phyloP scores from a whole-genome alignment of 2,888 invertebrate species.

The Tanytarsus gracilentus region DNA sequence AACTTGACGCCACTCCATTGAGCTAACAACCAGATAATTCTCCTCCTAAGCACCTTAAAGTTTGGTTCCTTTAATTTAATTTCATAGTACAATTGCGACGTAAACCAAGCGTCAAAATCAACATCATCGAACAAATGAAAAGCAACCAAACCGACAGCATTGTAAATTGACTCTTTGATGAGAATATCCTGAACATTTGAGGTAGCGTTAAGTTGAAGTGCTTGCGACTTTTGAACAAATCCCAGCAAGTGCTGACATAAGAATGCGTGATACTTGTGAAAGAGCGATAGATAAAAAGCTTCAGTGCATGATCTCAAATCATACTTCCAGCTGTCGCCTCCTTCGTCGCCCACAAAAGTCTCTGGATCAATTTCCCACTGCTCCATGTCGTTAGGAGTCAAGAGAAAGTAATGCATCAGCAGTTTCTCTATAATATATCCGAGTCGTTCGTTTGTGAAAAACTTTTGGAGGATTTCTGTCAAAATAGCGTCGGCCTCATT shows the following conservation, averaged over 20 bases:
- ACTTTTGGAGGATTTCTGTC: conserved; percentile 49
- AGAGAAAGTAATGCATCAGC: conserved; percentile 77
- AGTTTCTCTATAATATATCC: conserved; percentile 75
- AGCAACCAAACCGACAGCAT: conserved; percentile 79
- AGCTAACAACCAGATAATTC: conserved; percentile 77
- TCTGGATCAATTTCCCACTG: conserved; percentile 88
- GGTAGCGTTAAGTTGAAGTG: conserved; percentile 55
- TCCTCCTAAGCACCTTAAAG: conserved; percentile 71
- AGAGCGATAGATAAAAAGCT: conserved; percentile 71
- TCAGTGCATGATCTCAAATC: conserved; percentile 84
- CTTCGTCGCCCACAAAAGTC: conserved; percentile 78
- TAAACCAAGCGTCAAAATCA: conserved; percentile 90
- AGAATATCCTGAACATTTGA: conserved; percentile 71
- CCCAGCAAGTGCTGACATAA: conserved; percentile 66
- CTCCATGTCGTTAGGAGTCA: conserved; percentile 74
- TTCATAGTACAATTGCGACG: conserved; percentile 69
- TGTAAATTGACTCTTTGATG: conserved; percentile 87
- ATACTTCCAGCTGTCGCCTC: conserved; percentile 91
- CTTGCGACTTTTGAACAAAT: conserved; percentile 60
- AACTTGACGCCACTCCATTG: conserved; percentile 77
- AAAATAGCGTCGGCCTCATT: conserved; percentile 31
- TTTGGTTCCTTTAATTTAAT: conserved; percentile 71
- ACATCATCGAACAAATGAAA: conserved; percentile 87
- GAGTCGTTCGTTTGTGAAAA: conserved; percentile 66
- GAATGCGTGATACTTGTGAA: conserved; percentile 65